Evolutionary conservation across 1,140 invertebrate species (phyloP), one percentile per base, ranked within the genome.

Genomic region (Ephestia elutella): DNA sequence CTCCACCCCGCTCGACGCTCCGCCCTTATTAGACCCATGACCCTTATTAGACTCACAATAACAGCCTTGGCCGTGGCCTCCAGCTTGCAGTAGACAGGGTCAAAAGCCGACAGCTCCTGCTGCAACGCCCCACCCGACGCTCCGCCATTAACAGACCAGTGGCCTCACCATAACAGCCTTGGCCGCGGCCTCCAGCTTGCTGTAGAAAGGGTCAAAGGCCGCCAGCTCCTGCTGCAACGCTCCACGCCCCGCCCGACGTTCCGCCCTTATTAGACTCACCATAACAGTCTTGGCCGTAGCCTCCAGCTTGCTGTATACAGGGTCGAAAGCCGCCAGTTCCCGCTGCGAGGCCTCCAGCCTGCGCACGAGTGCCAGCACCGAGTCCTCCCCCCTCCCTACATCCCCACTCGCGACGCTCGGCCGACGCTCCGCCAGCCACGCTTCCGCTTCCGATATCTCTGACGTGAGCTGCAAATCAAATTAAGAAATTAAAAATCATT

Each of bases 311-410:
- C 32, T 57, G 5, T 79, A 20, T 0, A 67, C 69, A 11, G 70
- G 57, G 48, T 75, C 72, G 66, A 80, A 75, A 0, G 67, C 72
- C 0, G 65, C 62, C 60, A 98, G 89, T 84, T 98, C 96, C 7
- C 95, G 86, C 59, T 95, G 94, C 28, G 96, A 86, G 3, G 93
- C 94, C 72, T 96, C 95, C 10, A 98, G 84, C 75, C 96, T 95
- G 70, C 96, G 94, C 64, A 95, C 88, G 30, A 95, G 87, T 2
- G 93, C 92, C 62, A 94, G 92, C 7, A 96, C 95, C 0, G 95
- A 95, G 68, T 96, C 94, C 88, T 97, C 96, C 81, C 98, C 96
- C 59, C 95, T 94, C 0, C 96, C 96, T 59, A 93, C 93, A 75
- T 98, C 96, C 15, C 86, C 90, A 0, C 93, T 95, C 0, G 91